Conservation (phyloP, 2,113 vertebrate species). For the Clinocottus analis region DNA sequence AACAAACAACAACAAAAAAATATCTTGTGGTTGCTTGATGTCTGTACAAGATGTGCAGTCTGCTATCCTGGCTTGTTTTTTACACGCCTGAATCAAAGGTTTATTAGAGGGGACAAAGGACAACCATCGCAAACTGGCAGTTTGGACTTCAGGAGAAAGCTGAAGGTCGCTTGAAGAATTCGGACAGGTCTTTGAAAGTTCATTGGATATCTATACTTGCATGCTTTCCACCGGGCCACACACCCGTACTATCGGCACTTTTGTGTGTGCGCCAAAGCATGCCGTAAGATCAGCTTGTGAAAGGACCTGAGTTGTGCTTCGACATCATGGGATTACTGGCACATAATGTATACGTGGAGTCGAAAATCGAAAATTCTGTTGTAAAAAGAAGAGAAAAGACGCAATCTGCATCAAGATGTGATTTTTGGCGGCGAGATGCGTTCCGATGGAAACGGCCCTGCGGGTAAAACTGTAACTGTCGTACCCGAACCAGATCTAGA, state of each 20-base stretch:
- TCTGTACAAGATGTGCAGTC: constrained; percentile 51
- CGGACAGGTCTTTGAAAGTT: constrained; percentile 28
- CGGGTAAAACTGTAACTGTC: constrained; percentile 4
- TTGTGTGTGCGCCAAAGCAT: constrained; percentile 54
- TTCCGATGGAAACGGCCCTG: constrained; percentile 26
- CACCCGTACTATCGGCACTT: constrained; percentile 38
- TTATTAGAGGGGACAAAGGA: not conserved
- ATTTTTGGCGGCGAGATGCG: not conserved
- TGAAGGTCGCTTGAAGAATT: constrained; percentile 1
- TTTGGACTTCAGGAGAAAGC: constrained; percentile 7
- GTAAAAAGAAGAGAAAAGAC: constrained; percentile 9
- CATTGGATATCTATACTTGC: constrained; percentile 59
- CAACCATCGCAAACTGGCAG: not conserved
- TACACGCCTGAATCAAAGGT: constrained; percentile 7
- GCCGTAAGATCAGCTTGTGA: constrained; percentile 39
- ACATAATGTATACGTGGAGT: constrained; percentile 19
- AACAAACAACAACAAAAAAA: constrained; percentile 18
- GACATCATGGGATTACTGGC: constrained; percentile 21
- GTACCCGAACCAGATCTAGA: constrained; percentile 1
- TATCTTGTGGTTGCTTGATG: constrained; percentile 46
- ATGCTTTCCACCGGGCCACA: constrained; percentile 69
- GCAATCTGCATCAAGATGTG: constrained; percentile 7
- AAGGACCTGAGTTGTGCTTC: constrained; percentile 26
- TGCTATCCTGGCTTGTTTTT: constrained; percentile 37
- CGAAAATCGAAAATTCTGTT: constrained; percentile 33